Evolutionary conservation across 2,888 invertebrate species (phyloP), one percentile per base, ranked within the genome.

Genomic region (Priocnemis perturbator): DNA sequence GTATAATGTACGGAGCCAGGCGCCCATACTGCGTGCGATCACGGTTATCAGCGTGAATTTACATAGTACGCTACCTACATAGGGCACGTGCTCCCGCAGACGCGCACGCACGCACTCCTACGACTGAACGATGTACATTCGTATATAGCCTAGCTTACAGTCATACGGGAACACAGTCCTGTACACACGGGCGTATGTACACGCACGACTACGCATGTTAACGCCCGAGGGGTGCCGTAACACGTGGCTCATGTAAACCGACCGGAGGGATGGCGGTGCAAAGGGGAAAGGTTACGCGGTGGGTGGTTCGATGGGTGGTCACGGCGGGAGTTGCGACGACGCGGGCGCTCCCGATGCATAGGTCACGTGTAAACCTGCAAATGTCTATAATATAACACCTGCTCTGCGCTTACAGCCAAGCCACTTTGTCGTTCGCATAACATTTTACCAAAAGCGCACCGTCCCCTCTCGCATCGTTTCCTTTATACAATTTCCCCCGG

Each of bases 201-300:
- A 65, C 37, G 66, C 19, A 53, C 45, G 20, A n/a, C 14, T 47
- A 55, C 52, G 57, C 23, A 26, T 59, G 65, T 47, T 55, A 45
- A 68, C 61, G 69, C 60, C 52, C 60, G 45, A 14, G 48, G 47
- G 70, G 55, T 50, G 64, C 26, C 20, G 20, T 56, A 74, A 77
- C 74, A 74, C 67, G 71, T 71, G 74, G 63, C 60, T 26, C 59
- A 20, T 69, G 74, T 77, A 74, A 74, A 77, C 68, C 17, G n/a
- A 70, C 45, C 48, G 47, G 37, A n/a, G 55, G 55, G 11, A 20
- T 5, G 20, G 26, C 26, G n/a, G n/a, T 9, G 30, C 30, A 30
- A 20, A 21, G 50, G 59, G 20, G n/a, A 20, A 30, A 37, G 15
- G 47, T n/a, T 26, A 21, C 15, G 26, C 17, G 26, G 55, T 37